Evolutionary conservation across 2,888 invertebrate genomes (phyloP), one percentile per base, ranked within the genome.

Genomic region (Hypercompe scribonia): DNA sequence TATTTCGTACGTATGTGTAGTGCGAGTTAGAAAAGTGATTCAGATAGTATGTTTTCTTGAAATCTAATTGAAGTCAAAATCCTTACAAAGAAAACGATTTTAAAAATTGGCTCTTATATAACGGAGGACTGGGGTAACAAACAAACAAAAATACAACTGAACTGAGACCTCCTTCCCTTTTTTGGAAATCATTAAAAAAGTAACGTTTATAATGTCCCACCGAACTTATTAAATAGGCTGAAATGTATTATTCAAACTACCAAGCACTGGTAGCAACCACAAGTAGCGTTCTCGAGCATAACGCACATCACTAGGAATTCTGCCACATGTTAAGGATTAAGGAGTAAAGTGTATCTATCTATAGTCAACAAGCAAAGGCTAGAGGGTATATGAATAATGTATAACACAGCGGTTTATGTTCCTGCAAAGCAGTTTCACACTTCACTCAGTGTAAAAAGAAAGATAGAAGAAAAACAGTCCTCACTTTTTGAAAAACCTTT

Each of bases 311-410:
- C 65, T 65, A 28, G 28, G 18, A 15, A 39, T n/a, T 18, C 15
- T 36, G 10, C 31, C 18, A n/a, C 33, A 18, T 54, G 28, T 58
- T 28, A 58, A 13, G 13, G 58, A 28, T 28, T 39, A 31, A 39
- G 13, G 36, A 61, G 11, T 54, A 69, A 39, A n/a, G 54, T 13
- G n/a, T 68, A 58, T 61, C 46, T 13, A 33, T 46, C 61, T 36
- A 72, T 63, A 63, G 46, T 68, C 34, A 33, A 46, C 50, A 24
- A 67, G 70, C 46, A 7, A n/a, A 46, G 42, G 63, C 63, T 46
- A 64, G 33, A 70, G n/a, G 63, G 21, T 61, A n/a, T 34, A 63
- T 72, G 67, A 72, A 72, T 72, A 72, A 72, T 72, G 72, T 42
- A 72, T 58, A 24, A 61, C 42, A n/a, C 5, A 28, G 42, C 63